A percentile compares a stretch with the other conserved stretches of the same genome.
These are phyloP conservation scores for Dendrocopos noguchii DNA, from an alignment of 2,113 vertebrate species.

Conservation along the genomic window DNA sequence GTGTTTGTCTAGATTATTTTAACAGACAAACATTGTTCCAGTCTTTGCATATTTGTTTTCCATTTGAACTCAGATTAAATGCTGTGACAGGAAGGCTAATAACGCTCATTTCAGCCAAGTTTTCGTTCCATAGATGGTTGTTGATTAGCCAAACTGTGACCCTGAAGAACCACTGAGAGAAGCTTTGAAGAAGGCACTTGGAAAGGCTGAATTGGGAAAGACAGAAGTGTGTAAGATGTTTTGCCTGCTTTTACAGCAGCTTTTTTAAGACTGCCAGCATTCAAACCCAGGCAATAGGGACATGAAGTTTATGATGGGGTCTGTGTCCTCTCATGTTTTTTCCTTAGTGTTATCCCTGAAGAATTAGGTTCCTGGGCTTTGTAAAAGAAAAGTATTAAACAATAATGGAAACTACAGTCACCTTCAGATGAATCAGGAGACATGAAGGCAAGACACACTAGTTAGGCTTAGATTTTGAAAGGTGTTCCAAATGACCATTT, in stretches of 20 bases:
- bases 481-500: background rate
- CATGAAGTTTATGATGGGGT: background rate
- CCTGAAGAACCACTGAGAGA: background rate
- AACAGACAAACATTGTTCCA: background rate
- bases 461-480: background rate
- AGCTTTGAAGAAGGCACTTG: background rate
- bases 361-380: background rate
- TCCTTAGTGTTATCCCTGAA: background rate
- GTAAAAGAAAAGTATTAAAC: background rate
- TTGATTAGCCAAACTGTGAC: background rate
- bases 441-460: background rate
- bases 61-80: slow-evolving; percentile 18
- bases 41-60: slow-evolving; percentile 39
- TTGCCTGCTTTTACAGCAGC: background rate
- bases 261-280: background rate
- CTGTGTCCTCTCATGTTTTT: background rate
- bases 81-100: background rate
- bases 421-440: background rate
- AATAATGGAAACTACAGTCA: background rate
- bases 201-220: background rate
- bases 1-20: background rate
- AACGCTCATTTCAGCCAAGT: slow-evolving; percentile 2
- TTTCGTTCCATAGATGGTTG: slow-evolving; percentile 29
- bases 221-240: background rate
- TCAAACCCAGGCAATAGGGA: background rate